Evolutionary conservation across 2,113 vertebrate species (phyloP).

Genomic region (Picathartes gymnocephalus): DNA sequence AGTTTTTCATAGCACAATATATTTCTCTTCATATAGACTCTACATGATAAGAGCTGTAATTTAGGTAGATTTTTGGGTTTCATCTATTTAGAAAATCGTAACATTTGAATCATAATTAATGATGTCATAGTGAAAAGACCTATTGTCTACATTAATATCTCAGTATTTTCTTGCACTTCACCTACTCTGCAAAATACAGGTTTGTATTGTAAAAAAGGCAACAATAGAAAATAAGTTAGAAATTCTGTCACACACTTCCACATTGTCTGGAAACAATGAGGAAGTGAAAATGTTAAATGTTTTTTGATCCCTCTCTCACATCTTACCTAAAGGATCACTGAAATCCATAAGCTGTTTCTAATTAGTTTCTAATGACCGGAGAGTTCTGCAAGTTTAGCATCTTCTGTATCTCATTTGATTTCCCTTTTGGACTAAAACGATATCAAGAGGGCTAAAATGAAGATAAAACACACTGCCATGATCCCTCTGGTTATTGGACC

Average conservation of each 20-base stretch:
- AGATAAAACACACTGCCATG: slow-evolving; percentile 61
- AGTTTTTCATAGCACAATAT: not conserved
- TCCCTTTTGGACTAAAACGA: slow-evolving; percentile 65
- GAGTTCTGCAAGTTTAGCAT: slow-evolving; percentile 67
- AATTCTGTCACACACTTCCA: not conserved
- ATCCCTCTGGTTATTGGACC: slow-evolving; percentile 53
- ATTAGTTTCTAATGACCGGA: slow-evolving; percentile 74
- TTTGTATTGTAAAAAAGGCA: not conserved
- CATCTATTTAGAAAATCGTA: not conserved
- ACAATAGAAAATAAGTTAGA: not conserved
- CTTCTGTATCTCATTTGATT: slow-evolving; percentile 70
- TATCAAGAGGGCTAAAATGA: slow-evolving; percentile 62
- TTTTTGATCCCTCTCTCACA: not conserved
- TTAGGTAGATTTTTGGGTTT: not conserved
- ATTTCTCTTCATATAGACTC: not conserved
- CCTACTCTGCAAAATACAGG: not conserved
- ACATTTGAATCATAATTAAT: not conserved
- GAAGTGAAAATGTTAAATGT: slow-evolving; percentile 50
- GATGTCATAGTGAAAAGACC: not conserved
- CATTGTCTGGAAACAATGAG: not conserved
- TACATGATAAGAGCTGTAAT: not conserved
- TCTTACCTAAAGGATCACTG: slow-evolving; percentile 60
- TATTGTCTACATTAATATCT: not conserved
- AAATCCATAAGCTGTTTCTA: slow-evolving; percentile 68
- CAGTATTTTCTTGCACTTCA: not conserved